Conservation (phyloP, 2,797 vertebrate genomes). For the Threskiornis aethiopicus region DNA sequence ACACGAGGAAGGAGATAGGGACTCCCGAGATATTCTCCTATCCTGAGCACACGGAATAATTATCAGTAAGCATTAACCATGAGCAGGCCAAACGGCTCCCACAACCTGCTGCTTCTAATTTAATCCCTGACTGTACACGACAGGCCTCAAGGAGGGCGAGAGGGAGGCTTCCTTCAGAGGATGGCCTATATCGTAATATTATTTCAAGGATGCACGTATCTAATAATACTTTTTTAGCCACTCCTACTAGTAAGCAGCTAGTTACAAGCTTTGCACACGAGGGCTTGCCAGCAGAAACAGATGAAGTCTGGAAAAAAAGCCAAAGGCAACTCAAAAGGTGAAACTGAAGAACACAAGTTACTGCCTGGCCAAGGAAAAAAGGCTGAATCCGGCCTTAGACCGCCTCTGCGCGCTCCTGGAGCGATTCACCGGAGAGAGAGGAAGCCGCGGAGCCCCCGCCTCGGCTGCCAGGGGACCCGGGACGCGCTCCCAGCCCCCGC, state of each 20-base stretch:
- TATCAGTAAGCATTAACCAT: fast-evolving
- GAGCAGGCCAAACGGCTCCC: not conserved
- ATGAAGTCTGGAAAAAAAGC: too few species aligned
- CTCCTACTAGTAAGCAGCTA: fast-evolving
- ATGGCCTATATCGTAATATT: fast-evolving
- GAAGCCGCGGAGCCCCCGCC: not conserved
- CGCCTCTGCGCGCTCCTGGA: not conserved
- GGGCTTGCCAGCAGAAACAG: not conserved
- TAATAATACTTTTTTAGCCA: fast-evolving
- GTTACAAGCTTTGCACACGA: not conserved
- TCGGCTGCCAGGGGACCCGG: not conserved
- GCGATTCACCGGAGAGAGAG: not conserved
- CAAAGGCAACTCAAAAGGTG: not conserved
- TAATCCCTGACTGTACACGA: fast-evolving
- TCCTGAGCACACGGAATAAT: fast-evolving
- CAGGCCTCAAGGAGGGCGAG: fast-evolving
- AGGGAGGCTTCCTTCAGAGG: fast-evolving
- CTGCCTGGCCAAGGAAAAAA: too few species aligned
- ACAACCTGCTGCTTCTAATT: fast-evolving
- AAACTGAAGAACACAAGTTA: too few species aligned
- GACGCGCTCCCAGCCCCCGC: not conserved
- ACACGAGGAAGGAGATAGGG: fast-evolving
- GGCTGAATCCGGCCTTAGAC: too few species aligned
- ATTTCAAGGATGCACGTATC: fast-evolving
- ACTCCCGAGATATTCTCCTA: fast-evolving